Evolutionary conservation across 2,113 vertebrate species (phyloP).

Genomic region (Ranitomeya imitator): DNA sequence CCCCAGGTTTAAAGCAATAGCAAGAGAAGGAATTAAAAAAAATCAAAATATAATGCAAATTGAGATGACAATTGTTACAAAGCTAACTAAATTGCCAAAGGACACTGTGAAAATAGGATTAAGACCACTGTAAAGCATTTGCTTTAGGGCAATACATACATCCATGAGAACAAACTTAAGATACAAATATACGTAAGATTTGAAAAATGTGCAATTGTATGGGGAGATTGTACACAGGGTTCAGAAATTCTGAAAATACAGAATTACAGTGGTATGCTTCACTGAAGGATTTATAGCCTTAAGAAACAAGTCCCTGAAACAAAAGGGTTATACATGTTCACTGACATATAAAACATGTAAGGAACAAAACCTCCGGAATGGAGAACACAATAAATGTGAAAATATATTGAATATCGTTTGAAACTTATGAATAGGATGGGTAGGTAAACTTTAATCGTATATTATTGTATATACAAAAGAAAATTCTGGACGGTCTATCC

Average conservation of each 20-base stretch:
- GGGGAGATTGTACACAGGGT: not conserved
- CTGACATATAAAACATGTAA: not conserved
- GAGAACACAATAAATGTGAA: not conserved
- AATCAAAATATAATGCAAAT: too few relatives aligned
- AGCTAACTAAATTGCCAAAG: too few relatives aligned
- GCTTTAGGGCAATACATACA: slow-evolving; percentile 8
- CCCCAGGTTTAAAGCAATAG: too few relatives aligned
- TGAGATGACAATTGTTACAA: too few relatives aligned
- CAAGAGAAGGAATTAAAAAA: too few relatives aligned
- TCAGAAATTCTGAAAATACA: not conserved
- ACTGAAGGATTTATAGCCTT: not conserved
- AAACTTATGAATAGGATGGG: not conserved
- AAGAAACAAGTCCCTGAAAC: not conserved
- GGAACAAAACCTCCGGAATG: not conserved
- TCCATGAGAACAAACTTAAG: not conserved
- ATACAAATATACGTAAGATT: not conserved
- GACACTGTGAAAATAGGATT: too few relatives aligned
- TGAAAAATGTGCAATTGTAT: not conserved
- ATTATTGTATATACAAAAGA: too few relatives aligned
- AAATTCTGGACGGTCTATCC: too few relatives aligned
- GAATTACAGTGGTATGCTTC: not conserved
- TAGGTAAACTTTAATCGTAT: too few relatives aligned
- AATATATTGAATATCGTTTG: not conserved
- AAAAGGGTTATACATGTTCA: not conserved
- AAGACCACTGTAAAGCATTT: too few relatives aligned